Evolutionary conservation across 2,113 vertebrate species (phyloP), one percentile per base, ranked within the genome.

Genomic region (Riparia riparia): DNA sequence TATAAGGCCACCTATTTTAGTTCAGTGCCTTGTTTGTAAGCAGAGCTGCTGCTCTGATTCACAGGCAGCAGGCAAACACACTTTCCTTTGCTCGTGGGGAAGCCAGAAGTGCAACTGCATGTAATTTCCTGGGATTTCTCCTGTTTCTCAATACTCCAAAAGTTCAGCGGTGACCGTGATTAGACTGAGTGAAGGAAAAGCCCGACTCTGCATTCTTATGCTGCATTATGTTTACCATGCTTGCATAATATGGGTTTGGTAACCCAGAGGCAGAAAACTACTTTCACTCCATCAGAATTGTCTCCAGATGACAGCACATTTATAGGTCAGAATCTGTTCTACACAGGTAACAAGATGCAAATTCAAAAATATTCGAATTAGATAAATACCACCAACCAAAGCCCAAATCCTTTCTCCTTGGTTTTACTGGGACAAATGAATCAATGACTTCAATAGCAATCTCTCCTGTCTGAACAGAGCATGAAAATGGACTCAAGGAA

Each of bases 21-120:
- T 93, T 63, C 65, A 76, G 6, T 84, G 63, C n/a, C 45, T 58
- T 92, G 71, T 90, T 79, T 86, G 86, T 60, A 94, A 91, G 83
- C 69, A 71, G 70, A 95, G 82, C 92, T 96, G 84, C 86, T 81
- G 70, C 64, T 88, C 71, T 61, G 64, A 79, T 85, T 76, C 86
- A 54, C 45, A 34, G 17, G 66, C 71, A 72, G 51, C 21, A 25
- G 47, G 57, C 54, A 86, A 73, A 61, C 58, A 47, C 68, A 42
- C 49, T 29, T 78, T 34, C 44, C 78, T 86, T 41, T 60, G 64
- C 82, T 60, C 3, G 0, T 28, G 31, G 65, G 50, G 87, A 77
- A 31, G 50, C 44, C 68, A 60, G 56, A 5, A 73, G 32, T 60
- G 80, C 69, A 91, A 85, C 28, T 91, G 78, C 72, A 13, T 21